Evolutionary conservation across 2,113 vertebrate genomes (phyloP).

Genomic region (Paratilapia polleni): DNA sequence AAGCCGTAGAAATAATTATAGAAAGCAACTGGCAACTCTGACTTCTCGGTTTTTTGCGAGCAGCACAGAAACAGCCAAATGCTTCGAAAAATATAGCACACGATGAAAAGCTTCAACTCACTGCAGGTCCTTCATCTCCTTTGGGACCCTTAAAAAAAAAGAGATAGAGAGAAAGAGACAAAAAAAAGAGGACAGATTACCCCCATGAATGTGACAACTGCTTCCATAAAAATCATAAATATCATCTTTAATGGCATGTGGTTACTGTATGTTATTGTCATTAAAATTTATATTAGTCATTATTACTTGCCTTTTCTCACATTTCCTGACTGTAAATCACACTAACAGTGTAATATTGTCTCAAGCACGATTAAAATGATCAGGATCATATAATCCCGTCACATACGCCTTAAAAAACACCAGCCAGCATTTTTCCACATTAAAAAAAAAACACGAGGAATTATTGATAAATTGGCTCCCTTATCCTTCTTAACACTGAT

Average conservation of each 20-base stretch:
- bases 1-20: constrained; percentile 51
- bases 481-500: constrained; percentile 46
- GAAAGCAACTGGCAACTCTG: constrained; percentile 42
- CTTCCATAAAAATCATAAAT: constrained; percentile 46
- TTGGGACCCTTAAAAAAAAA: constrained; percentile 86
- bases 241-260: constrained; percentile 31
- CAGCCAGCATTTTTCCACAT: constrained; percentile 6
- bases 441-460: constrained; percentile 11
- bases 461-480: constrained; percentile 29
- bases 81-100: constrained; percentile 44
- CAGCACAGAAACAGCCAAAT: constrained; percentile 37
- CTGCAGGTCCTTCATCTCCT: constrained; percentile 89
- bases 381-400: constrained; percentile 3
- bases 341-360: neutral
- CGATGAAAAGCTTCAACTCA: constrained; percentile 79
- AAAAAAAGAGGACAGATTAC: constrained; percentile 57
- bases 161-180: constrained; percentile 37
- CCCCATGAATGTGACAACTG: constrained; percentile 30
- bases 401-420: neutral
- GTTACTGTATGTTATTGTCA: constrained; percentile 28
- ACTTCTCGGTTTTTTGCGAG: constrained; percentile 12
- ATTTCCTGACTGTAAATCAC: constrained; percentile 51
- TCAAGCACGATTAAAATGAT: neutral
- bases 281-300: constrained; percentile 41
- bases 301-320: constrained; percentile 14